Evolutionary conservation across 1,140 invertebrate genomes (phyloP).

Genomic region (Zaprionus vittiger): DNA sequence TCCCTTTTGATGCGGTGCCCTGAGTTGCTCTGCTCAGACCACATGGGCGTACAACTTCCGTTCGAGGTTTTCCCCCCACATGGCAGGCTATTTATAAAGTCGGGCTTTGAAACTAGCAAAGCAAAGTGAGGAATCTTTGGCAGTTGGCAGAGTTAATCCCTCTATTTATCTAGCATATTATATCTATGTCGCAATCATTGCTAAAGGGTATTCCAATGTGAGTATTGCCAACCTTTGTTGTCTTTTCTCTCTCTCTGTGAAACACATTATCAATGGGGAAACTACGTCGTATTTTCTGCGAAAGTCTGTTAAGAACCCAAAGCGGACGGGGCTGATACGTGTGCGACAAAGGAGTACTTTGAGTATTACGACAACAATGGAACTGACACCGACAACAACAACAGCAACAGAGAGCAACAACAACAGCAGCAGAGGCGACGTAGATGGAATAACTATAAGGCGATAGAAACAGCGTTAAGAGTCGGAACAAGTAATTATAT

Average conservation of each 20-base stretch:
- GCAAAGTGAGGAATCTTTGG: not conserved
- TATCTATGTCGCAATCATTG: not conserved
- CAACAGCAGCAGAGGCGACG: conserved; percentile 29
- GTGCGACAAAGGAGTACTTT: conserved; percentile 70
- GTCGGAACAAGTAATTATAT: conserved; percentile 81
- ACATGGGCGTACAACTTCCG: conserved; percentile 44
- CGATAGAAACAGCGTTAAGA: conserved; percentile 74
- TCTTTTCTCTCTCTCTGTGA: not conserved
- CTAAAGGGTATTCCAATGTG: conserved; percentile 12
- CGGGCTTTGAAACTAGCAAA: not conserved
- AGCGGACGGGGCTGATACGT: conserved; percentile 54
- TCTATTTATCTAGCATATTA: not conserved
- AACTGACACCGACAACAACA: conserved; percentile 35
- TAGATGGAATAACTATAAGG: conserved; percentile 33
- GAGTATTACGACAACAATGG: conserved; percentile 60
- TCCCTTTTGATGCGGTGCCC: conserved; percentile 46
- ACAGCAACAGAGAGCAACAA: not conserved
- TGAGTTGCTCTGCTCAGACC: conserved; percentile 61
- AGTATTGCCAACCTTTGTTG: not conserved
- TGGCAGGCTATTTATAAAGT: not conserved
- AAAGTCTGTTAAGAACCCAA: conserved; percentile 42
- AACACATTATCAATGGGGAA: conserved; percentile 32
- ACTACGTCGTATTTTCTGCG: conserved; percentile 60
- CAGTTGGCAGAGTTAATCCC: not conserved
- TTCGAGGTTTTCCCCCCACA: not conserved